Evolutionary conservation across 2,797 vertebrate genomes (phyloP).

Genomic region (Staurois parvus): DNA sequence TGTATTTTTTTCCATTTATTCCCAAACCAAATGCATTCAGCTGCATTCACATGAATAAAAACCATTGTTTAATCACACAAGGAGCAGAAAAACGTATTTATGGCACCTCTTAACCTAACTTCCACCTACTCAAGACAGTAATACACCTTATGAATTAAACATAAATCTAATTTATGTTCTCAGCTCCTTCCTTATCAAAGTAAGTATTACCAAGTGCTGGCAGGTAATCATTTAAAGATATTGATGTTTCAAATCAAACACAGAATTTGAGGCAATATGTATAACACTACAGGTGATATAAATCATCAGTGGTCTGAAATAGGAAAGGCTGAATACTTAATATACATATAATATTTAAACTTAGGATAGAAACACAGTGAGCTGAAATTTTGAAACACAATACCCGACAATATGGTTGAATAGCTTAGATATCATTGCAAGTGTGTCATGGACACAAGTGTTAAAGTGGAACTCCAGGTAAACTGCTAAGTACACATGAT

Average conservation of each 20-base stretch:
- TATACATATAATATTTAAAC: conserved; percentile 10
- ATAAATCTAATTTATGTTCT: conserved; percentile 79
- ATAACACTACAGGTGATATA: conserved; percentile 70
- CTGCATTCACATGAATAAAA: conserved; percentile 61
- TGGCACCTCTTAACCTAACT: conserved; percentile 73
- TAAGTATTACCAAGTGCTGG: conserved; percentile 74
- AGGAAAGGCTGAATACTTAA: conserved; percentile 59
- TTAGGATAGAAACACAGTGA: not conserved
- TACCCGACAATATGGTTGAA: not conserved
- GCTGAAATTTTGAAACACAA: not conserved
- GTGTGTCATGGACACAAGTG: too few relatives aligned
- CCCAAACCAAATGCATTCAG: conserved; percentile 68
- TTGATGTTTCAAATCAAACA: conserved; percentile 73
- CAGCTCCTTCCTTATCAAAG: conserved; percentile 76
- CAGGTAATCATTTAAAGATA: conserved; percentile 79
- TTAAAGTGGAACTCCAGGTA: too few relatives aligned
- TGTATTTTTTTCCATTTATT: not conserved
- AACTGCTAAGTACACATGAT: too few relatives aligned
- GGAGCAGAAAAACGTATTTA: conserved; percentile 75
- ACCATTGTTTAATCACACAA: conserved; percentile 73
- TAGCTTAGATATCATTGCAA: too few relatives aligned
- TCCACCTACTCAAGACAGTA: conserved; percentile 73
- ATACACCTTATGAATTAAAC: conserved; percentile 81
- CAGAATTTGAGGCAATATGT: conserved; percentile 72
- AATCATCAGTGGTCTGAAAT: conserved; percentile 74